A percentile compares a stretch with the other conserved stretches of the same genome.
phyloP scores from a whole-genome alignment of 2,888 invertebrate genomes.

The Eupithecia vulgata region DNA sequence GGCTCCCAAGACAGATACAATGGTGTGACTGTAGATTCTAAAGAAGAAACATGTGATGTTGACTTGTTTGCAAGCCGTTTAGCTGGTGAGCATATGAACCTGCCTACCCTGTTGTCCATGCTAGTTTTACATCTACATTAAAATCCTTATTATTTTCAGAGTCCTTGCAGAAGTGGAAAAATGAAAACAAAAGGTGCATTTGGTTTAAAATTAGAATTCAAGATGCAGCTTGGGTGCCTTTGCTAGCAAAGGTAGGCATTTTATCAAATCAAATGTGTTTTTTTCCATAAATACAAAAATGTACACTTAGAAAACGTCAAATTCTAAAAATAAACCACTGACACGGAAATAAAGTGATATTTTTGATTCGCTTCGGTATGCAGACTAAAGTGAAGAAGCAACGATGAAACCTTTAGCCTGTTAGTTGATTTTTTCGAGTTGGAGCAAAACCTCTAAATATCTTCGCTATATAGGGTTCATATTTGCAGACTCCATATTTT shows the following conservation, averaged over 20 bases:
- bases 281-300: too few relatives aligned
- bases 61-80: constrained; percentile 81
- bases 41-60: constrained; percentile 80
- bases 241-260: constrained; percentile 84
- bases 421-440: too few relatives aligned
- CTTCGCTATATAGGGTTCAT: too few relatives aligned
- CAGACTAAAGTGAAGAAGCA: too few relatives aligned
- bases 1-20: constrained; percentile 86
- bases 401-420: too few relatives aligned
- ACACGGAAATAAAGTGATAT: too few relatives aligned
- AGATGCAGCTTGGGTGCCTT: constrained; percentile 90
- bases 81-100: constrained; percentile 77
- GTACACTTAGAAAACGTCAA: too few relatives aligned
- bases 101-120: neutral
- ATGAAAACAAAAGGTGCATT: constrained; percentile 86
- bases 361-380: too few relatives aligned
- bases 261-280: too few relatives aligned
- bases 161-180: constrained; percentile 87
- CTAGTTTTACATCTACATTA: neutral
- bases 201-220: constrained; percentile 91
- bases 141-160: constrained; percentile 70
- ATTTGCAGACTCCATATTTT: too few relatives aligned
- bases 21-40: constrained; percentile 89
- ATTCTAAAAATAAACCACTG: too few relatives aligned
- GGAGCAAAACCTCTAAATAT: too few relatives aligned